phyloP scores from a whole-genome alignment of 37 sponge, comb jelly and placozoan species.

The Agelas oroides region DNA sequence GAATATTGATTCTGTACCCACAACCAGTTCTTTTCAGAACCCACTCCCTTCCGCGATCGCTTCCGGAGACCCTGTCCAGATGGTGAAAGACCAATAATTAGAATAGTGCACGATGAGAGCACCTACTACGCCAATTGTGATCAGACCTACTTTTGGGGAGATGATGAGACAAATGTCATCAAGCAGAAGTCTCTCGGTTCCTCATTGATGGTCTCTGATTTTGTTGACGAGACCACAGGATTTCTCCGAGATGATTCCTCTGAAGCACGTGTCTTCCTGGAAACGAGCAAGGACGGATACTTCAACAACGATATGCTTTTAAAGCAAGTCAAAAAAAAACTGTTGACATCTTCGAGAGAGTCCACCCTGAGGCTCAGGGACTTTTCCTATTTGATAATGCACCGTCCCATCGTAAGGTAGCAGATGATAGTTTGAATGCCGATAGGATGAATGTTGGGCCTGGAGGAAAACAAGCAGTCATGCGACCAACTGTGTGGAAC shows the following conservation, averaged over 20 bases:
- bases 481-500: slow-evolving; percentile 39
- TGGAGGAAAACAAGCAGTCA: slow-evolving; percentile 57
- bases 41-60: too few species aligned
- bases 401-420: slow-evolving; percentile 33
- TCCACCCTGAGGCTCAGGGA: slow-evolving; percentile 30
- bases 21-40: too few species aligned
- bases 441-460: slow-evolving; percentile 56
- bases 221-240: slow-evolving; percentile 21
- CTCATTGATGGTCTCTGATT: slow-evolving; percentile 41
- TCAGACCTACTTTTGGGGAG: slow-evolving; percentile 19
- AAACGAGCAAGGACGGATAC: slow-evolving; percentile 14
- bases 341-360: slow-evolving; percentile 15
- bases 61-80: too few species aligned
- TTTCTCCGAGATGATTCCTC: slow-evolving; percentile 8
- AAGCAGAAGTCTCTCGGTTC: slow-evolving; percentile 27
- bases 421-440: slow-evolving; percentile 39
- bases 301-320: slow-evolving; percentile 11
- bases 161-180: slow-evolving; percentile 15
- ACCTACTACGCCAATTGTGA: slow-evolving; percentile 27
- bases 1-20: too few species aligned
- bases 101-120: neutral
- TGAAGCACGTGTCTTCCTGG: slow-evolving; percentile 13
- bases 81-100: slow-evolving; percentile 15
- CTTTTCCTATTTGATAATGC: slow-evolving; percentile 54
- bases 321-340: neutral